Evolutionary conservation across 2,113 vertebrate genomes (phyloP), one percentile per base, ranked within the genome.

Genomic region (Zosterops hypoxanthus): DNA sequence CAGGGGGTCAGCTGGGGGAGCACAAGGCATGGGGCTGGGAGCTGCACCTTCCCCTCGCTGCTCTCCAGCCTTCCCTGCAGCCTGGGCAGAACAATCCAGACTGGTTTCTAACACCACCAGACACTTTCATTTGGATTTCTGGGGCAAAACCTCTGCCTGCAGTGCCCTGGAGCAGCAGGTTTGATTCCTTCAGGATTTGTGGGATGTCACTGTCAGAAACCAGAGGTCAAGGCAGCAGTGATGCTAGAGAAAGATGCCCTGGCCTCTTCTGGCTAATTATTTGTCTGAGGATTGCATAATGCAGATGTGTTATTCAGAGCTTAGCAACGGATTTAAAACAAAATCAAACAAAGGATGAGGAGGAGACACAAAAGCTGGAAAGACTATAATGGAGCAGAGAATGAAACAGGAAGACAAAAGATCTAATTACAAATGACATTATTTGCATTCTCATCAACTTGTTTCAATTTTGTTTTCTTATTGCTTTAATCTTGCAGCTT

Each of bases 381-480:
- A 68, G 84, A 15, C 50, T 47, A 78, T 84, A 89, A 94, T 56
- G 60, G 84, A 92, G 90, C 55, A 49, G 64, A 65, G 89, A 86
- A 83, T 61, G 55, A 80, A 88, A 86, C 10, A 16, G 59, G 52
- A 80, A 95, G 83, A 94, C 91, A 90, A 92, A 94, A 92, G 83
- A 91, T 91, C 91, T 95, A 94, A 95, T 95, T 94, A 77, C 89
- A 72, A 94, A 83, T 65, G 17, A 36, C 91, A 77, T 90, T 94
- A 93, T 92, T 95, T 94, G 86, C 83, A 76, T 94, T 92, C 91
- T 88, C 89, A 83, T 88, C 88, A 77, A 33, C 68, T 28, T 91
- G 82, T 92, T 94, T 95, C 55, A 57, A 65, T 95, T 96, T 88
- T 86, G 87, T 96, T 88, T 90, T 77, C 83, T 95, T 80, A 77